Conservation (phyloP, 2,888 invertebrate genomes). For the Eretmocerus hayati region DNA sequence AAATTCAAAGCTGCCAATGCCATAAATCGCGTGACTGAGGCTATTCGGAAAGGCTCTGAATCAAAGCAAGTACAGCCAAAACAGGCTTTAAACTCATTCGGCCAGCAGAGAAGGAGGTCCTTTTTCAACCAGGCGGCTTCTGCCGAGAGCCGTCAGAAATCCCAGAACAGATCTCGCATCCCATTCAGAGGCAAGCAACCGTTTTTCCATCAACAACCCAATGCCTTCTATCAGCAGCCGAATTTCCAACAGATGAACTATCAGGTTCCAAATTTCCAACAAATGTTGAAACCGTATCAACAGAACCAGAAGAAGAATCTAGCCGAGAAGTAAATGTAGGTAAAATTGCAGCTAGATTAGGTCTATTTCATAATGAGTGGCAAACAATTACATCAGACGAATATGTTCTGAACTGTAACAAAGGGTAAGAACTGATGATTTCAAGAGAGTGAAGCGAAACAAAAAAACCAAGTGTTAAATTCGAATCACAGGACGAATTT, state of each 20-base stretch:
- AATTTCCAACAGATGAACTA: too few species aligned
- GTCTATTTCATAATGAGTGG: conserved; percentile 3
- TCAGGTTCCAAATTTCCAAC: too few species aligned
- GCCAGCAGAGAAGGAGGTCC: conserved; percentile 1
- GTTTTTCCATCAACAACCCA: not conserved
- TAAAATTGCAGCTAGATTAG: conserved; percentile 11
- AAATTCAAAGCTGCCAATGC: too few species aligned
- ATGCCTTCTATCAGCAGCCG: too few species aligned
- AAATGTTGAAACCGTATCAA: not conserved
- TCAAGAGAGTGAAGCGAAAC: not conserved
- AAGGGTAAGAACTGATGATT: conserved; percentile 4
- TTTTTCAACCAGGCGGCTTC: not conserved
- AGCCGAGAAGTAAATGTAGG: conserved; percentile 5
- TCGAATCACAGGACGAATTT: not conserved
- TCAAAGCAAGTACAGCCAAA: not conserved
- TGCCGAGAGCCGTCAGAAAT: not conserved
- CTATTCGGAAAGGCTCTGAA: not conserved
- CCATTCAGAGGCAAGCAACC: not conserved
- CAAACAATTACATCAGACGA: conserved; percentile 2
- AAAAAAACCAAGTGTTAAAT: not conserved
- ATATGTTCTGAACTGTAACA: conserved; percentile 2
- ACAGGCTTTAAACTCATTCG: not conserved
- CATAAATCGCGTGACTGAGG: not conserved
- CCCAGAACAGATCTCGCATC: not conserved
- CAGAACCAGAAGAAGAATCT: not conserved